These are phyloP conservation scores for Poeciliopsis presidionis DNA, from an alignment of 2,797 vertebrate genomes.

Conservation along the genomic window DNA sequence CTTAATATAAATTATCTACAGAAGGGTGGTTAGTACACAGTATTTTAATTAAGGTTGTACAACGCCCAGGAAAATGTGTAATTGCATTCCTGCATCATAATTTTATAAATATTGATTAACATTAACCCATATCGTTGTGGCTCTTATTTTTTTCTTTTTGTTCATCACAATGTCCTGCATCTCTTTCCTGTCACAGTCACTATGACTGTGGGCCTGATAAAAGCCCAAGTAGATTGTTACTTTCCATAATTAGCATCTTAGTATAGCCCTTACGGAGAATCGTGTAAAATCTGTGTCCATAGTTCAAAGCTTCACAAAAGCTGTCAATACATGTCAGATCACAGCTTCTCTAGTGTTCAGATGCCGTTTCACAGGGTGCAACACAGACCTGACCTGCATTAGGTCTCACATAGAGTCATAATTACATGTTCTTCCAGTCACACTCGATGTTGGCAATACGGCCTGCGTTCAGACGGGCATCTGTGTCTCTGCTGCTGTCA, in stretches of 20 bases:
- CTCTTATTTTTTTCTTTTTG: not conserved
- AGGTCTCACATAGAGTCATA: conserved; percentile 47
- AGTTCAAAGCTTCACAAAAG: not conserved
- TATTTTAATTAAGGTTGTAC: not conserved
- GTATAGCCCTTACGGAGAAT: not conserved
- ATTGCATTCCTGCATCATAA: not conserved
- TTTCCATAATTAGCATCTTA: not conserved
- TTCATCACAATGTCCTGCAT: not conserved
- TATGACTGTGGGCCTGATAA: not conserved
- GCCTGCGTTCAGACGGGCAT: conserved; percentile 30
- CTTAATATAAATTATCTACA: not conserved
- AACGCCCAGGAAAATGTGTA: not conserved
- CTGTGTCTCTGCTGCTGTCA: conserved; percentile 36
- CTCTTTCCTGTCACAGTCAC: not conserved
- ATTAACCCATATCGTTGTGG: not conserved
- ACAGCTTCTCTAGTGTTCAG: conserved; percentile 44
- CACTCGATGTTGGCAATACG: conserved; percentile 43
- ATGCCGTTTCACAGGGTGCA: conserved; percentile 55
- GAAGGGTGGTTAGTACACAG: not conserved
- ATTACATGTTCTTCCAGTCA: conserved; percentile 34
- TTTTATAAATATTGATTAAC: not conserved
- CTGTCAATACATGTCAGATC: not conserved
- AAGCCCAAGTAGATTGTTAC: not conserved
- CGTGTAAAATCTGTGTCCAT: not conserved
- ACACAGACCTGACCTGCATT: conserved; percentile 55